Conservation (phyloP, 1,140 invertebrate species). For the Ips typographus region DNA sequence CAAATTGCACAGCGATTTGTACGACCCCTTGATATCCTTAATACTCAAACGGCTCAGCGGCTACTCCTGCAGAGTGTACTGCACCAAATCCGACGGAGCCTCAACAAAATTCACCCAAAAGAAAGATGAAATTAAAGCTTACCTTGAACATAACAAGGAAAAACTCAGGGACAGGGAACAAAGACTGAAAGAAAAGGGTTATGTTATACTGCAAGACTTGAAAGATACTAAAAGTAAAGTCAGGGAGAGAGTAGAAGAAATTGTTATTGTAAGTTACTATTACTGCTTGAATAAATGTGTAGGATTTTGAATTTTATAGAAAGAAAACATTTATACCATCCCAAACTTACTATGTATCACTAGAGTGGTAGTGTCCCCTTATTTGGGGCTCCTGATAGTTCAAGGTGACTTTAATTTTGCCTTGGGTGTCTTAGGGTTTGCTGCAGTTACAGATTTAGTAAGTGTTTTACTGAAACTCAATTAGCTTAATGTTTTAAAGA, state of each 20-base stretch:
- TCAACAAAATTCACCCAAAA: slow-evolving; percentile 27
- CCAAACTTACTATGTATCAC: slow-evolving; percentile 87
- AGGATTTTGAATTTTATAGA: slow-evolving; percentile 56
- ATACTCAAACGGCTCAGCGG: slow-evolving; percentile 2
- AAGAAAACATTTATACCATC: slow-evolving; percentile 90
- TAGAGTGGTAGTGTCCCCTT: slow-evolving; percentile 82
- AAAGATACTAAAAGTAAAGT: slow-evolving; percentile 63
- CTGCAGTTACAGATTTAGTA: slow-evolving; percentile 85
- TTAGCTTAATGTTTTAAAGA: not conserved
- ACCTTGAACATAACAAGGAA: slow-evolving; percentile 59
- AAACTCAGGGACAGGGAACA: slow-evolving; percentile 59
- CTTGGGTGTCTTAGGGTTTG: slow-evolving; percentile 71
- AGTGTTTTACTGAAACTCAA: not conserved
- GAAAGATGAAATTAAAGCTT: slow-evolving; percentile 46
- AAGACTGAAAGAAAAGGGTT: slow-evolving; percentile 58
- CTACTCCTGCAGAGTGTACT: slow-evolving; percentile 10
- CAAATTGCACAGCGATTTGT: not conserved
- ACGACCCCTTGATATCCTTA: not conserved
- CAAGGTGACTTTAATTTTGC: slow-evolving; percentile 74
- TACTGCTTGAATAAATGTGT: not conserved
- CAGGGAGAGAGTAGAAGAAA: slow-evolving; percentile 65
- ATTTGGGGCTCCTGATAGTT: slow-evolving; percentile 77
- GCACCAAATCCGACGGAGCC: slow-evolving; percentile 9
- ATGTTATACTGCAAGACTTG: slow-evolving; percentile 65
- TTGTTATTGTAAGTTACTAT: slow-evolving; percentile 58